Evolutionary conservation across 2,797 vertebrate species (phyloP).

Genomic region (Pseudochaenichthys georgianus): DNA sequence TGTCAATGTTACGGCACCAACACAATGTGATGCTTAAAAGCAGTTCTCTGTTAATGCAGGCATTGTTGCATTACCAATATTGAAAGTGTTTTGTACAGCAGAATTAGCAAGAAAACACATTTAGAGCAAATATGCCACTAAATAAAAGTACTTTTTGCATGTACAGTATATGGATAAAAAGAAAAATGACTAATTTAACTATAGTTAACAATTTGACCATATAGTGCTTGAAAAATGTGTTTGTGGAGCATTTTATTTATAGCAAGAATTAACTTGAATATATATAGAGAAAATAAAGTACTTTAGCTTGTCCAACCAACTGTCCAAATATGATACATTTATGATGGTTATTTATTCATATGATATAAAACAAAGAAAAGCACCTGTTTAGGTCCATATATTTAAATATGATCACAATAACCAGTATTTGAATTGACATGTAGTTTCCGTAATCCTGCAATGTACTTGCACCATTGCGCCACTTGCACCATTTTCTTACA

Average conservation of each 20-base stretch:
- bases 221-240: background rate
- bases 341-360: background rate
- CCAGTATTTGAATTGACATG: too few species aligned
- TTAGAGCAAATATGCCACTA: background rate
- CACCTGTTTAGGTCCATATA: too few species aligned
- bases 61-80: background rate
- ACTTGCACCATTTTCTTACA: too few species aligned
- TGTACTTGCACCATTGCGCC: too few species aligned
- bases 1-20: constrained; percentile 29
- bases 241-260: background rate
- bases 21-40: background rate
- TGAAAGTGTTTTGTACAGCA: rapidly evolving
- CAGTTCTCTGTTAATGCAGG: background rate
- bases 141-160: background rate
- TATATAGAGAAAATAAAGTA: background rate
- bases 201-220: background rate
- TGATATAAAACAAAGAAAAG: background rate
- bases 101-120: background rate
- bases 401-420: too few species aligned
- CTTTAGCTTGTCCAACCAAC: background rate
- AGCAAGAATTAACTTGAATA: background rate
- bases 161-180: background rate
- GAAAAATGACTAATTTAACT: background rate
- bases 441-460: too few species aligned
- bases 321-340: background rate